Conservation (phyloP, 1,140 invertebrate species). For the Anoplolepis gracilipes region DNA sequence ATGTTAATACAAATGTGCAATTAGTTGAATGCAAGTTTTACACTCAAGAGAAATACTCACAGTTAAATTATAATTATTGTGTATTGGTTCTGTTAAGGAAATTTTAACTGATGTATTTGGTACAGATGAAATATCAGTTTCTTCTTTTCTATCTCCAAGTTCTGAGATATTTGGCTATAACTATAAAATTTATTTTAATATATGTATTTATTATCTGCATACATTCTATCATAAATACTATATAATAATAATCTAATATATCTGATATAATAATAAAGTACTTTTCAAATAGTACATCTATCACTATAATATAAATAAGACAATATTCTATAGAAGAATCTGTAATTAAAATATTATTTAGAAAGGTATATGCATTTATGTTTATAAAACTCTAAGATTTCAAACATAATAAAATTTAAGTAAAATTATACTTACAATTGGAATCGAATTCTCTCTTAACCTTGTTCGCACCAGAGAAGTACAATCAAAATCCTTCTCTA, state of each 20-base stretch:
- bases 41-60: background rate
- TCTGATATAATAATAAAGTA: too few species aligned
- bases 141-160: background rate
- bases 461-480: background rate
- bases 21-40: background rate
- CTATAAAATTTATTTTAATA: slow-evolving; percentile 11
- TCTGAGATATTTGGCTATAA: slow-evolving; percentile 5
- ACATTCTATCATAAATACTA: background rate
- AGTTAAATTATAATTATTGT: background rate
- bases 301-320: too few species aligned
- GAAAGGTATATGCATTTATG: too few species aligned
- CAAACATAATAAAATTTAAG: background rate
- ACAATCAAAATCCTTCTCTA: background rate
- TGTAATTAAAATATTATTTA: too few species aligned
- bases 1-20: too few species aligned
- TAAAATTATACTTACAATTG: slow-evolving; percentile 14
- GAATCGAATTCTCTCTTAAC: background rate
- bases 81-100: background rate
- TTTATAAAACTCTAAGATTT: background rate
- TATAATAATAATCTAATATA: background rate
- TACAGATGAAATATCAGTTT: background rate
- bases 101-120: background rate
- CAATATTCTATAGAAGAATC: too few species aligned
- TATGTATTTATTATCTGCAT: background rate
- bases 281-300: too few species aligned